These are phyloP conservation scores for Horisme vitalbata DNA, from an alignment of 2,888 invertebrate genomes.

Conservation along the genomic window DNA sequence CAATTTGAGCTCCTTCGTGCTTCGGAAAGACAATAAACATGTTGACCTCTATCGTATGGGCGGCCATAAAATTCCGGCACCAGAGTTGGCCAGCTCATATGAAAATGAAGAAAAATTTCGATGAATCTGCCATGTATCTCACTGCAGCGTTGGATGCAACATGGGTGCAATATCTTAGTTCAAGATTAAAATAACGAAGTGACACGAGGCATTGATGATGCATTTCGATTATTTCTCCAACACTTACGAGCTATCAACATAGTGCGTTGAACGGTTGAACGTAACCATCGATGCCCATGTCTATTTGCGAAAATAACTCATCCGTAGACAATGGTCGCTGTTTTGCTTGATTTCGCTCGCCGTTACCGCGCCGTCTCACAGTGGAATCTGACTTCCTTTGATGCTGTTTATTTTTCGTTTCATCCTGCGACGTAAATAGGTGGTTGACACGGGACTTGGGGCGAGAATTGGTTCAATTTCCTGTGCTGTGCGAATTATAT, in stretches of 20 bases:
- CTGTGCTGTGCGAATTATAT: constrained; percentile 3
- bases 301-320: constrained; percentile 79
- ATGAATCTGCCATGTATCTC: no score
- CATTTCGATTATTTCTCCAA: neutral
- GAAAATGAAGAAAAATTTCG: no score
- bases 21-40: no score
- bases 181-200: no score
- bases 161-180: no score
- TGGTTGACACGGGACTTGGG: constrained; percentile 69
- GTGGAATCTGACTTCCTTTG: constrained; percentile 77
- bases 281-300: constrained; percentile 40
- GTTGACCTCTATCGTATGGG: no score
- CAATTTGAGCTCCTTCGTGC: no score
- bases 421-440: constrained; percentile 80
- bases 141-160: no score
- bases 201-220: no score
- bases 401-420: constrained; percentile 79
- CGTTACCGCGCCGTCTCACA: constrained; percentile 47
- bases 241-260: neutral
- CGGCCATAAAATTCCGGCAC: no score
- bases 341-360: constrained; percentile 67
- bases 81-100: no score
- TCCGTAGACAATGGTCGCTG: constrained; percentile 77
- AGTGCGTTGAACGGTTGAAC: constrained; percentile 15
- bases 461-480: constrained; percentile 23